Conservation (phyloP, 2,888 invertebrate species). For the Philaethria dido region DNA sequence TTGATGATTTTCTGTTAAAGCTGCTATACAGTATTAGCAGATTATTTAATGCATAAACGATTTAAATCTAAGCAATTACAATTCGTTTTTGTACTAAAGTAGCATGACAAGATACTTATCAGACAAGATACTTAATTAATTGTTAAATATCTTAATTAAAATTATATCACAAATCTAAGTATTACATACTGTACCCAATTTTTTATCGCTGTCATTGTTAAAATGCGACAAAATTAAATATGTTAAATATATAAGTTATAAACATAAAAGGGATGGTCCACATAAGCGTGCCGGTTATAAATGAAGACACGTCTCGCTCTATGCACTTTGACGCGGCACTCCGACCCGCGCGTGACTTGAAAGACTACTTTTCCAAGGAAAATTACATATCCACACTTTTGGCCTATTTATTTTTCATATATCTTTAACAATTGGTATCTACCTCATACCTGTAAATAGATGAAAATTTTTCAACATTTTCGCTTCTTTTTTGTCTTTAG, state of each 20-base stretch:
- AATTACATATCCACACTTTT: slow-evolving; percentile 7
- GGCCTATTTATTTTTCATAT: background rate
- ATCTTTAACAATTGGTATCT: background rate
- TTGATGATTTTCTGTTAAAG: too few relatives aligned
- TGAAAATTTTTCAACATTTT: too few relatives aligned
- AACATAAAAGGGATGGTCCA: slow-evolving; percentile 16
- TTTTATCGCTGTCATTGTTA: background rate
- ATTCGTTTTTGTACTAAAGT: too few relatives aligned
- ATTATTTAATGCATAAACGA: too few relatives aligned
- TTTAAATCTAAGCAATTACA: too few relatives aligned
- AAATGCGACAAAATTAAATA: background rate
- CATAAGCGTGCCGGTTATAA: slow-evolving; percentile 30
- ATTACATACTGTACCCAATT: too few relatives aligned
- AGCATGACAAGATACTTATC: too few relatives aligned
- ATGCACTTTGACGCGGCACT: slow-evolving; percentile 42
- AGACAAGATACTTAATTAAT: too few relatives aligned
- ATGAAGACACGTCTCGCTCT: slow-evolving; percentile 39
- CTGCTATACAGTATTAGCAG: too few relatives aligned
- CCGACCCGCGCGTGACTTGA: slow-evolving; percentile 39
- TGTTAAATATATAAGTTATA: slow-evolving; percentile 8
- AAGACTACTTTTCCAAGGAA: slow-evolving; percentile 26
- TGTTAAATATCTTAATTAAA: too few relatives aligned
- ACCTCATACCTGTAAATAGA: background rate
- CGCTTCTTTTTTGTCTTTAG: too few relatives aligned
- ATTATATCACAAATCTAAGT: too few relatives aligned